phyloP scores from a whole-genome alignment of 2,797 vertebrate genomes.

The Microctenopoma steveboyesi region DNA sequence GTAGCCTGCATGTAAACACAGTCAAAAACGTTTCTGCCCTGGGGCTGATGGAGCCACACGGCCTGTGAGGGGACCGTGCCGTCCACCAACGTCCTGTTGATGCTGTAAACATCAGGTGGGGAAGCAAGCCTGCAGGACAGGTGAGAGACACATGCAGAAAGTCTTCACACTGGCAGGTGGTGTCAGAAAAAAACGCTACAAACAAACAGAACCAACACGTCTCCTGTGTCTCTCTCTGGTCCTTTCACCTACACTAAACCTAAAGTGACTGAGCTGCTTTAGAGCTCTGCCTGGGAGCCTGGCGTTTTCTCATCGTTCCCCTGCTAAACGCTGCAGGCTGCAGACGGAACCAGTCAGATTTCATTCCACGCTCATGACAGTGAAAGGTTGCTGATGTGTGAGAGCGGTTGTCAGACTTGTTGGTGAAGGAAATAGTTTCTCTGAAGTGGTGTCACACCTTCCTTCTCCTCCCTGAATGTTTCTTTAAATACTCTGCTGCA shows the following conservation, averaged over 20 bases:
- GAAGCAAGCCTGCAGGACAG: slow-evolving; percentile 19
- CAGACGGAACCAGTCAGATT: slow-evolving; percentile 1
- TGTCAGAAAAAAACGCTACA: too few species aligned
- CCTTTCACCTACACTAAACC: not conserved
- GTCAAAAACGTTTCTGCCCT: too few species aligned
- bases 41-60: too few species aligned
- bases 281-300: not conserved
- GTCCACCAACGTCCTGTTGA: too few species aligned
- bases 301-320: not conserved
- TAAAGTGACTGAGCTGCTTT: not conserved
- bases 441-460: not conserved
- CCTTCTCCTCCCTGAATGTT: not conserved
- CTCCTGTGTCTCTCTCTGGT: not conserved
- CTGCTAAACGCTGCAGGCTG: not conserved
- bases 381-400: not conserved
- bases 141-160: slow-evolving; percentile 1
- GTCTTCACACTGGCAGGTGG: not conserved
- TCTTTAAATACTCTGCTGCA: not conserved
- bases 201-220: too few species aligned
- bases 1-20: too few species aligned
- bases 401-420: slow-evolving; percentile 2
- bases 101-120: not conserved
- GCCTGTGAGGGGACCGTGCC: too few species aligned
- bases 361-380: slow-evolving; percentile 30
- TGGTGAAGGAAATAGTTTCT: not conserved